Base-by-base conservation (phyloP, 2,888 invertebrate genomes). In the Tryphoninae sp. region DNA sequence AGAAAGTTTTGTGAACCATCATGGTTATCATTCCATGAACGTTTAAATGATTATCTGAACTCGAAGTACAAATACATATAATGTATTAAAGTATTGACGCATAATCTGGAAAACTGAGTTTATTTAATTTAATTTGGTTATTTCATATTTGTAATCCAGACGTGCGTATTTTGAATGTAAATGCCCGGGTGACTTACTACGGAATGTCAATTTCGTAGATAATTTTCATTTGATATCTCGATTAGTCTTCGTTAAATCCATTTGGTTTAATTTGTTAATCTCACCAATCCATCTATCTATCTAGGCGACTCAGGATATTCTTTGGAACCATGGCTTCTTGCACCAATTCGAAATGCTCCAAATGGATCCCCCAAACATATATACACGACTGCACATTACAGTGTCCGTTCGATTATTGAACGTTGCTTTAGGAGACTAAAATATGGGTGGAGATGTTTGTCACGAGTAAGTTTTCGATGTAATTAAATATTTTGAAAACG, bases 401-500 rank as follows among this genome's bases (percentile, higher is more conserved):
- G n/a, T 13, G 49, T 13, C 11, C 49, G 49, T 49, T 49, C 49
- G 13, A 49, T n/a, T 49, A 11, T 49, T 49, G 11, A 49, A 49
- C 49, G 49, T 2, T 49, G n/a, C 11, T 49, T 49, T 49, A 13
- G 49, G 2, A 49, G 49, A 49, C 49, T 49, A 0, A 49, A 49
- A 49, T 49, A 0, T 49, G 49, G 13, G 11, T 49, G 13, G 49
- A 49, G 49, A 49, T 49, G 49, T 1, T 49, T 49, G 11, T 49
- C 49, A 49, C 49, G 49, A 49, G 49, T 49, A 49, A 49, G 49
- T 49, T 49, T 49, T n/a, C 13, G 9, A 49, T 9, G 3, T 49
- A 49, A 49, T 49, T 58, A 58, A 58, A 58, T 3, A 58, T 58
- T 58, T 19, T 58, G 58, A 58, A 19, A 58, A 58, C 11, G 22